Evolutionary conservation across 2,797 vertebrate species (phyloP), one percentile per base, ranked within the genome.

Genomic region (Calcarius lapponicus): DNA sequence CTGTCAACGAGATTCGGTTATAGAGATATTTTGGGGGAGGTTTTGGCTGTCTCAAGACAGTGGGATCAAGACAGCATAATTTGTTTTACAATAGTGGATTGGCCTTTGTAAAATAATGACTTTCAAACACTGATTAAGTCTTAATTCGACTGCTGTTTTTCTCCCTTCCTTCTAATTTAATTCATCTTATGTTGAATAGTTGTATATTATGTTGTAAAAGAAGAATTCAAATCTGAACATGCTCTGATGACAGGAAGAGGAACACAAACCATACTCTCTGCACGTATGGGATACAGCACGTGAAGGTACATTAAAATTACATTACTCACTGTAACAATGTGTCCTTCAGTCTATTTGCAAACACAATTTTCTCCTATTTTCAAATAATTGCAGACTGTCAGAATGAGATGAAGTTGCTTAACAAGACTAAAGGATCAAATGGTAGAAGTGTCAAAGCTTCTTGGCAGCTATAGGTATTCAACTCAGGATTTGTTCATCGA

Each of bases 71-170:
- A 91, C 26, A 89, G 43, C 7, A 38, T 65, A 47, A 89, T 85
- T 80, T 67, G 61, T 88, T 91, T 87, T 74, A 74, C 18, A 71
- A 51, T 13, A 85, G 31, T 29, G 85, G 42, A 80, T 72, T 43
- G 45, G 61, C 36, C 58, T 78, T 80, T 75, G 36, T 78, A 75
- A 85, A 91, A 85, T 47, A 82, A 79, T 71, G 45, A 82, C 81
- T 94, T 91, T 76, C 53, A 89, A 83, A 62, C 28, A 69, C 61
- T 67, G 81, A 94, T 91, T 80, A 88, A 82, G 17, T 45, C 61
- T 15, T 48, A 80, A 78, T 89, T 92, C 70, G 61, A 74, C 50
- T 43, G 38, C 50, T 76, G 42, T 22, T 92, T 82, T 64, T 67
- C 38, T 80, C 80, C 25, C 21, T 67, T 88, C 79, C 7, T 81